A percentile compares a stretch with the other conserved stretches of the same genome.
These are phyloP conservation scores for Alligator mississippiensis DNA, from an alignment of 2,113 vertebrate species.

Conservation along the genomic window DNA sequence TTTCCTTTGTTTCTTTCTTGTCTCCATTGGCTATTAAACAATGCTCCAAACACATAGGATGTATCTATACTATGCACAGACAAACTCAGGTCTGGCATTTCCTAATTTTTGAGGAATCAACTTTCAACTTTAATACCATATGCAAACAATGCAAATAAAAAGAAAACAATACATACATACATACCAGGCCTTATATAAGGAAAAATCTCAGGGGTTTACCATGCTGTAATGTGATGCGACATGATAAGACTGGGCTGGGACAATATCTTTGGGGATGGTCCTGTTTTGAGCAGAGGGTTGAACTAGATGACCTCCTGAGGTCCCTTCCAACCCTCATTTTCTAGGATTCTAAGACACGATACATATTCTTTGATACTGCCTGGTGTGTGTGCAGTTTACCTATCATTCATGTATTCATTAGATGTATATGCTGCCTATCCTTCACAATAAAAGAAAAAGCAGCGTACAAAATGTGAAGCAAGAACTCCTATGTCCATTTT, in stretches of 20 bases:
- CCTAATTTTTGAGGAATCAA: background rate
- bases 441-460: no score
- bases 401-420: background rate
- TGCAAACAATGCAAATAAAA: background rate
- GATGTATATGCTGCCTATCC: no score
- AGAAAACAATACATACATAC: background rate
- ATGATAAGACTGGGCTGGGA: no score
- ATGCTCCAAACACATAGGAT: conserved; percentile 59
- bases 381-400: background rate
- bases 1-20: conserved; percentile 52
- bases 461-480: no score
- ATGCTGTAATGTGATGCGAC: background rate
- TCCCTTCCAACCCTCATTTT: no score
- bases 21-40: conserved; percentile 26
- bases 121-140: background rate
- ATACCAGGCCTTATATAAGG: background rate
- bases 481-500: background rate
- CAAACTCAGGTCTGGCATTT: conserved; percentile 23
- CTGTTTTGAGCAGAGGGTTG: no score
- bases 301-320: no score
- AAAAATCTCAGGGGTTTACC: background rate
- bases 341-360: no score
- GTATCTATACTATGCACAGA: conserved; percentile 29
- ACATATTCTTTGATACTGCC: background rate
- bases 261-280: no score